These are phyloP conservation scores for Aphelocoma californica DNA, from an alignment of 2,797 vertebrate species.

Conservation along the genomic window DNA sequence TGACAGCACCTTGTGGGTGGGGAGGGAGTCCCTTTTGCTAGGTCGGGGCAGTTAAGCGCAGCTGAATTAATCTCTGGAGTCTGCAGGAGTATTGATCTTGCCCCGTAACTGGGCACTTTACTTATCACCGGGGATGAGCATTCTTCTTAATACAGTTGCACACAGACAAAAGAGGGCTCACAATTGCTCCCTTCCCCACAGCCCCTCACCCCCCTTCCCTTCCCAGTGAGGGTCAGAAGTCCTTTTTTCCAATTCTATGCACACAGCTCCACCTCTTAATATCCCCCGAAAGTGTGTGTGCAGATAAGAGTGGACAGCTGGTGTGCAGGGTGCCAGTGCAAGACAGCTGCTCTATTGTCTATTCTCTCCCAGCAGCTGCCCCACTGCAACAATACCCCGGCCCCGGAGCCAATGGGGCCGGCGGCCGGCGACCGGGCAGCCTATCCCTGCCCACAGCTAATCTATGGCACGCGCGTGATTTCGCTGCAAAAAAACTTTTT, in stretches of 20 bases:
- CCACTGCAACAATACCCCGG: conserved; percentile 92
- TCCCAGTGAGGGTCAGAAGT: conserved; percentile 98
- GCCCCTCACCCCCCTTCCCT: conserved; percentile 82
- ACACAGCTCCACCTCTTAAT: conserved; percentile 86
- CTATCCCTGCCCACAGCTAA: conserved; percentile 89
- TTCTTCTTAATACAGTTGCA: conserved; percentile 90
- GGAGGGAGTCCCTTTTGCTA: conserved; percentile 2
- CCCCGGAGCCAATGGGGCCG: conserved; percentile 83
- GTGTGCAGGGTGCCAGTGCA: conserved; percentile 96
- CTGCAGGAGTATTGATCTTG: conserved; percentile 67
- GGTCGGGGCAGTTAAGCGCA: conserved; percentile 31
- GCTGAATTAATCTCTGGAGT: conserved; percentile 65
- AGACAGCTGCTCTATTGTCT: conserved; percentile 99
- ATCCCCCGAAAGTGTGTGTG: conserved; percentile 81
- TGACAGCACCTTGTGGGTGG: neutral
- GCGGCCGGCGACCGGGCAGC: conserved; percentile 78
- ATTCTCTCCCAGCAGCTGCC: conserved; percentile 98
- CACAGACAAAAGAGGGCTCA: conserved; percentile 89
- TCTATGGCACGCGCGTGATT: conserved; percentile 96
- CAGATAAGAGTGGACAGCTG: conserved; percentile 99
- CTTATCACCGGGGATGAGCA: conserved; percentile 80
- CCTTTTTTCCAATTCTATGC: conserved; percentile 85
- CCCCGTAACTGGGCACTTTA: conserved; percentile 71
- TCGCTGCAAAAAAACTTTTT: conserved; percentile 78
- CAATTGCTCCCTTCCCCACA: conserved; percentile 79